Evolutionary conservation across 2,113 vertebrate genomes (phyloP).

Genomic region (Calcarius ornatus): DNA sequence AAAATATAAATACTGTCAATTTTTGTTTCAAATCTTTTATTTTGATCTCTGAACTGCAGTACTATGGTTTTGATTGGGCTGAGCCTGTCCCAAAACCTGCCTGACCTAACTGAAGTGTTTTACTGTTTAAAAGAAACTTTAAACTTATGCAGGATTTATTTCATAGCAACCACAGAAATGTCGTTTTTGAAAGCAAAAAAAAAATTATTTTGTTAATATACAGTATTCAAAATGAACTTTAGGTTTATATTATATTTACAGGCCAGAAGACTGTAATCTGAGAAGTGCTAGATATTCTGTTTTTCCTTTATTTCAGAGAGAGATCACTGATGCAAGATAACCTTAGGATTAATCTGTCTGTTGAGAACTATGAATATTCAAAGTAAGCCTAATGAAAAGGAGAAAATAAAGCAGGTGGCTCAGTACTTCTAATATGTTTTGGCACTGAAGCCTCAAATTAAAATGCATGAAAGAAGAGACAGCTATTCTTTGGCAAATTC

Average conservation of each 20-base stretch:
- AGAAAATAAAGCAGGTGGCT: slow-evolving; percentile 16
- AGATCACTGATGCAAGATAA: not conserved
- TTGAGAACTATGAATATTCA: slow-evolving; percentile 32
- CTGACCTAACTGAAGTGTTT: not conserved
- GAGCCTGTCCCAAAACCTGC: not conserved
- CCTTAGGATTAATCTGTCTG: not conserved
- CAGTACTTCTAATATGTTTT: not conserved
- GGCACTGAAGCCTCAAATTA: not conserved
- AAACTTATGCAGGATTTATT: not conserved
- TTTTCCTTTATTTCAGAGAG: not conserved
- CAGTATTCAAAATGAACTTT: not conserved
- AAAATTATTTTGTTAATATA: not conserved
- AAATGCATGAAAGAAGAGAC: not conserved
- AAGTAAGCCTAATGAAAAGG: not conserved
- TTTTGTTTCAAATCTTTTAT: not conserved
- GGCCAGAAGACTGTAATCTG: not conserved
- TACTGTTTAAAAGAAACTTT: not conserved
- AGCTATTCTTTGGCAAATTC: not conserved
- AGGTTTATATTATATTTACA: not conserved
- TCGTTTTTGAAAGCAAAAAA: not conserved
- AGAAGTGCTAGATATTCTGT: not conserved
- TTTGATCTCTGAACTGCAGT: not conserved
- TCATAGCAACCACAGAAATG: not conserved
- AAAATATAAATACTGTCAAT: not conserved
- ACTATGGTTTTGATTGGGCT: not conserved